Percentiles rank a stretch among this genome's conserved stretches.
These are phyloP conservation scores for Coelopa frigida DNA, from an alignment of 1,140 invertebrate species.

Conservation along the genomic window DNA sequence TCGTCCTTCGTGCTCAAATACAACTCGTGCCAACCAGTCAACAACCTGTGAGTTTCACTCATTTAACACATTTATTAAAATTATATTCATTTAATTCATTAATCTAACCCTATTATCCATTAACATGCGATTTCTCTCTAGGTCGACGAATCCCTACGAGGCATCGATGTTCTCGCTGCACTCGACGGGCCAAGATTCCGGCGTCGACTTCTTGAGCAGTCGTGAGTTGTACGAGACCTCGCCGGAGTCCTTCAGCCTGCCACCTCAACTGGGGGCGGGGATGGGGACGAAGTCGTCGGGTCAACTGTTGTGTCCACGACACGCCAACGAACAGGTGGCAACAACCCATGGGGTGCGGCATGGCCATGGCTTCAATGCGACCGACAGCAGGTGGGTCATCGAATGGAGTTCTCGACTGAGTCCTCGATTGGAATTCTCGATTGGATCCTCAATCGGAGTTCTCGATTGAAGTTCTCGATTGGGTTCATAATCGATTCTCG, in stretches of 20 bases:
- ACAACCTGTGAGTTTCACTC: conserved; percentile 35
- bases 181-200: conserved; percentile 73
- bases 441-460: too few relatives aligned
- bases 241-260: conserved; percentile 54
- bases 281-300: conserved; percentile 15
- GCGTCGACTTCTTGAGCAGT: conserved; percentile 51
- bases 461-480: too few relatives aligned
- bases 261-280: conserved; percentile 16
- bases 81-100: too few relatives aligned
- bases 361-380: background rate
- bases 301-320: conserved; percentile 31
- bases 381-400: conserved; percentile 12
- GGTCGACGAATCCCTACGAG: conserved; percentile 43
- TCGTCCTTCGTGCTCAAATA: conserved; percentile 35
- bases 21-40: conserved; percentile 37
- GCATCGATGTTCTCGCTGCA: conserved; percentile 66
- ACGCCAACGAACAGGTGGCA: conserved; percentile 33
- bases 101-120: too few relatives aligned
- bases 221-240: conserved; percentile 54
- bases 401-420: too few relatives aligned
- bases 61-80: background rate
- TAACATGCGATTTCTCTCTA: background rate
- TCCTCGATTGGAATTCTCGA: too few relatives aligned
- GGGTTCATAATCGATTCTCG: too few relatives aligned
- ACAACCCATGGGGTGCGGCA: too few relatives aligned